Conservation (phyloP, 2,113 vertebrate species). For the Bostrychus sinensis region DNA sequence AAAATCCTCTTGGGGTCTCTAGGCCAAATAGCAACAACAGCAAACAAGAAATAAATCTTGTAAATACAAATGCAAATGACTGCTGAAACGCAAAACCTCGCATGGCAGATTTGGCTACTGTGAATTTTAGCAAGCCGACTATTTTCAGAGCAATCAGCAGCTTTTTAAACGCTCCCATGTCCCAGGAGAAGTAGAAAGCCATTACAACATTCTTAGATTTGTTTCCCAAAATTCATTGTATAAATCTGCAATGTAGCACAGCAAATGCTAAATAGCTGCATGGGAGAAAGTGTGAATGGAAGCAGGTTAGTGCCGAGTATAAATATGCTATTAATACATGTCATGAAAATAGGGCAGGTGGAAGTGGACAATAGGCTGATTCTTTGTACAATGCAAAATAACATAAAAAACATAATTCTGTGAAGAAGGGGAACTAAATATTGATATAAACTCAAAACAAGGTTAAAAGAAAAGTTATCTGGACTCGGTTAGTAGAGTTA, state of each 20-base stretch:
- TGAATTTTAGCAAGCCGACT: conserved; percentile 55
- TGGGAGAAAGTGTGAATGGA: not conserved
- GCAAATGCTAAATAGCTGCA: conserved; percentile 39
- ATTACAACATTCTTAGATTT: conserved; percentile 64
- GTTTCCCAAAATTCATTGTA: conserved; percentile 61
- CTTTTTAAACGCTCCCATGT: conserved; percentile 62
- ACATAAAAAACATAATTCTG: not conserved
- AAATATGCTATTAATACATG: conserved; percentile 10
- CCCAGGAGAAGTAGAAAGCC: conserved; percentile 67
- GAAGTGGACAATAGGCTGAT: not conserved
- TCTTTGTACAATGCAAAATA: not conserved
- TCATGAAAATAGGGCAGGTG: conserved; percentile 8
- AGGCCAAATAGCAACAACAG: conserved; percentile 69
- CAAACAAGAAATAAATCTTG: conserved; percentile 53
- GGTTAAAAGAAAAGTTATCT: too few relatives aligned
- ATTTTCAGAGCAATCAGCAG: conserved; percentile 73
- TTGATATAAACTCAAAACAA: too few relatives aligned
- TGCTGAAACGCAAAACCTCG: conserved; percentile 61
- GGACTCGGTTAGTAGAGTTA: too few relatives aligned
- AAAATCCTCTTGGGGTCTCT: conserved; percentile 62
- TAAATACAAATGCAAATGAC: conserved; percentile 68
- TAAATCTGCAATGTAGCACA: conserved; percentile 52
- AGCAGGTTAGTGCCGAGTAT: conserved; percentile 21
- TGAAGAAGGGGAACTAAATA: too few relatives aligned
- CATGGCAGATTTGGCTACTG: conserved; percentile 53